Conservation (phyloP, 2,888 invertebrate species). For the Sesia bembeciformis region DNA sequence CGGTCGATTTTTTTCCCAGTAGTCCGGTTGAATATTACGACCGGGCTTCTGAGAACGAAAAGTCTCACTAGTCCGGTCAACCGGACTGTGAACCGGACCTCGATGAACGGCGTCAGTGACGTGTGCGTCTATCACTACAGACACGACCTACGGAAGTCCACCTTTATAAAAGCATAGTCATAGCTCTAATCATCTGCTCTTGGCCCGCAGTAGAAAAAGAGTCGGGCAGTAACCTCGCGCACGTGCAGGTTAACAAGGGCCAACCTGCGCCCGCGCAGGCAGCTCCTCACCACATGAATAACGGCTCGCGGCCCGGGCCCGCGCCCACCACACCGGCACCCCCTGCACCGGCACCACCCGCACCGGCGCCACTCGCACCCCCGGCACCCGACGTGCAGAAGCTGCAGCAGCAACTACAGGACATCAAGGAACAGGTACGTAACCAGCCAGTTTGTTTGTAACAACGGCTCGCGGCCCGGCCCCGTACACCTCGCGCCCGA, state of each 20-base stretch:
- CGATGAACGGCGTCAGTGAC: too few relatives aligned
- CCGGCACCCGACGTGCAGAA: constrained; percentile 83
- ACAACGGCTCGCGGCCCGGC: constrained; percentile 50
- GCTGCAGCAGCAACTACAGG: constrained; percentile 85
- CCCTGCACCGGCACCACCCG: constrained; percentile 62
- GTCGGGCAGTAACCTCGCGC: constrained; percentile 53
- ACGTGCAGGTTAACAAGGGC: constrained; percentile 64
- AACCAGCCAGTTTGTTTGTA: constrained; percentile 7
- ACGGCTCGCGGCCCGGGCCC: constrained; percentile 42
- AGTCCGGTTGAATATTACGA: too few relatives aligned
- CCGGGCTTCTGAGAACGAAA: too few relatives aligned
- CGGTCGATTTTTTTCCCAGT: too few relatives aligned
- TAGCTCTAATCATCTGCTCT: too few relatives aligned
- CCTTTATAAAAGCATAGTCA: too few relatives aligned
- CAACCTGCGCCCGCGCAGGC: constrained; percentile 56
- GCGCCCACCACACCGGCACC: constrained; percentile 9
- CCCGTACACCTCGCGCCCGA: constrained; percentile 60
- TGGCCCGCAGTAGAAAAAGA: constrained; percentile 40
- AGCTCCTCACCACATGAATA: constrained; percentile 66
- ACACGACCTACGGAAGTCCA: too few relatives aligned
- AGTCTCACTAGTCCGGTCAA: too few relatives aligned
- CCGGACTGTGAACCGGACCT: too few relatives aligned
- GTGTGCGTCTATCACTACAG: too few relatives aligned
- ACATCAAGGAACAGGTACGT: constrained; percentile 95
- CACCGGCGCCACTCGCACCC: constrained; percentile 29